Percentiles rank a stretch among this genome's conserved stretches.
Conservation (phyloP, 2,888 invertebrate genomes). For the Temnothorax rugatulus region DNA sequence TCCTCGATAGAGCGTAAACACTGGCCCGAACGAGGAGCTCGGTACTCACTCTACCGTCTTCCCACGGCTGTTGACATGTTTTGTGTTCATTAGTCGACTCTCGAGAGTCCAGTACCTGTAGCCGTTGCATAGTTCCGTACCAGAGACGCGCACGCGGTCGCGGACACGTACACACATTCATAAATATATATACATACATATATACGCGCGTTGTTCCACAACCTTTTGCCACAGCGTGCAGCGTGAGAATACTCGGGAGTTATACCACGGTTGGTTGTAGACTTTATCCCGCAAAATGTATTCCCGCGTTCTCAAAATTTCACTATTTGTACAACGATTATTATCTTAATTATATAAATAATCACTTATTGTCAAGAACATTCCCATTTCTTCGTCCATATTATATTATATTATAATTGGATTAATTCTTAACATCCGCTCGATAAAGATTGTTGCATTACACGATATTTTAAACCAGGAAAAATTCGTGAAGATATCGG, state of each 20-base stretch:
- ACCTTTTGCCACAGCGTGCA: constrained; percentile 78
- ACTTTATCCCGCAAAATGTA: constrained; percentile 41
- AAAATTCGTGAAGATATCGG: constrained; percentile 35
- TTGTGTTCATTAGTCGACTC: constrained; percentile 85
- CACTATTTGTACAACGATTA: neutral
- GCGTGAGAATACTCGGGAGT: constrained; percentile 77
- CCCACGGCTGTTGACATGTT: constrained; percentile 86
- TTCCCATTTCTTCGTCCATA: neutral
- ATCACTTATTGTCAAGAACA: neutral
- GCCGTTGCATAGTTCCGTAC: constrained; percentile 67
- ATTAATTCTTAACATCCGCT: neutral
- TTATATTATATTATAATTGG: neutral
- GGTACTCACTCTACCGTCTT: constrained; percentile 76
- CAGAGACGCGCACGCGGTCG: constrained; percentile 45
- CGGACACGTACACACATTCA: constrained; percentile 28
- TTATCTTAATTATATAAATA: too few species aligned
- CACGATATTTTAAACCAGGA: neutral
- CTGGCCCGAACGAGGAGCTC: constrained; percentile 63
- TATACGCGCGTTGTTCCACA: constrained; percentile 67
- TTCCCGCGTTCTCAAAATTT: constrained; percentile 45
- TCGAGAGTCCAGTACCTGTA: constrained; percentile 71
- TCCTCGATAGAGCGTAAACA: constrained; percentile 71
- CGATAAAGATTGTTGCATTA: neutral
- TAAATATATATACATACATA: constrained; percentile 12
- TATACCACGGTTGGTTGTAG: constrained; percentile 52